phyloP scores from a whole-genome alignment of 1,140 invertebrate species.

The Pissodes strobi region DNA sequence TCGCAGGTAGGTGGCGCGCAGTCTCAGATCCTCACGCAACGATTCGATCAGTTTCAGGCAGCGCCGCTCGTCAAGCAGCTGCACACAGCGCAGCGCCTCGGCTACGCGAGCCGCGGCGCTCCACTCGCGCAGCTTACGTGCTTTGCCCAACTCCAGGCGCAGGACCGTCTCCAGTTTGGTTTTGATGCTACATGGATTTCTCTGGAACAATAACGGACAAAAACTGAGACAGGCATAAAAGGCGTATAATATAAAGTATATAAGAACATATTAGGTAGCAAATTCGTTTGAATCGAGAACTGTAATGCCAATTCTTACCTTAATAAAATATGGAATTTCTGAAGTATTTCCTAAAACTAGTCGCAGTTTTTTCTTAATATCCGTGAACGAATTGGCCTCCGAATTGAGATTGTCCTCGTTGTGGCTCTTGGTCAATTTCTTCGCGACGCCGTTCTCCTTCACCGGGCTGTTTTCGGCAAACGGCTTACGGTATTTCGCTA shows the following conservation, averaged over 20 bases:
- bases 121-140: conserved; percentile 82
- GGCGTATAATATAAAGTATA: no score
- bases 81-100: conserved; percentile 82
- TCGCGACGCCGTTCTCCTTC: conserved; percentile 34
- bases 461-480: conserved; percentile 64
- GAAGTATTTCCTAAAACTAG: conserved; percentile 75
- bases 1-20: conserved; percentile 79
- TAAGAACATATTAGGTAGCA: no score
- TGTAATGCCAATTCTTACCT: no score
- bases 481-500: conserved; percentile 91
- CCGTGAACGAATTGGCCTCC: conserved; percentile 55
- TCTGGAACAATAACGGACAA: conserved; percentile 41
- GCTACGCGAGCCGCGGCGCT: conserved; percentile 79
- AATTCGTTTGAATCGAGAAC: no score
- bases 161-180: conserved; percentile 74
- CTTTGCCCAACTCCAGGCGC: conserved; percentile 83
- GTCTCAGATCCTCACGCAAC: conserved; percentile 80
- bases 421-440: conserved; percentile 31
- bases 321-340: conserved; percentile 44
- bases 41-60: conserved; percentile 77
- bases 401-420: conserved; percentile 28
- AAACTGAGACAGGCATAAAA: no score
- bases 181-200: conserved; percentile 48
- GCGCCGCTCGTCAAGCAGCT: conserved; percentile 72
- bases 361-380: conserved; percentile 91